Conservation (phyloP, 1,140 invertebrate genomes). For the Ooceraea biroi region DNA sequence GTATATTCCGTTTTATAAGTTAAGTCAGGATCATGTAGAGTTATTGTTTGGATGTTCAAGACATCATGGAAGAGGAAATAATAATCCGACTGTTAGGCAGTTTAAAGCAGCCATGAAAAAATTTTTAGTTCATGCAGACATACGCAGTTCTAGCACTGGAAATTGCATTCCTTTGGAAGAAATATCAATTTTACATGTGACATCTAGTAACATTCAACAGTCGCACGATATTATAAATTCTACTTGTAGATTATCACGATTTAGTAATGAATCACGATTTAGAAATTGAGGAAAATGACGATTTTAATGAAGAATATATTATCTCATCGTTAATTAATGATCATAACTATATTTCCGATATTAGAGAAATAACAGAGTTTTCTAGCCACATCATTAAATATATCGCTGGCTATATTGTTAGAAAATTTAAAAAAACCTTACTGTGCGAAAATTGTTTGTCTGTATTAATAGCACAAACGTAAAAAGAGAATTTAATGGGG, state of each 20-base stretch:
- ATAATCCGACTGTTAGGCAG: constrained; percentile 28
- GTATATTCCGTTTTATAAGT: background rate
- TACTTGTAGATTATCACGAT: background rate
- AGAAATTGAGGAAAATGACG: background rate
- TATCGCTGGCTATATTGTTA: constrained; percentile 7
- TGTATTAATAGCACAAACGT: background rate
- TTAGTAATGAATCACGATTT: background rate
- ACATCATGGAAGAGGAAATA: constrained; percentile 37
- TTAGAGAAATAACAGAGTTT: constrained; percentile 10
- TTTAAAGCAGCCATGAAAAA: constrained; percentile 59
- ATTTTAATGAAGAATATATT: background rate
- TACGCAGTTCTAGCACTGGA: too few relatives aligned
- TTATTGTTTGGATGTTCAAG: background rate
- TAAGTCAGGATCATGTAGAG: constrained; percentile 2
- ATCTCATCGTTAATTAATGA: background rate
- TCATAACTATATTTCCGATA: background rate
- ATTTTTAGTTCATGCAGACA: constrained; percentile 34
- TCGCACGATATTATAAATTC: background rate
- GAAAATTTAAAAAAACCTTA: background rate
- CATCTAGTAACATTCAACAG: background rate
- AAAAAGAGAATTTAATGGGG: background rate
- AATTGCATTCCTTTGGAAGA: constrained; percentile 22
- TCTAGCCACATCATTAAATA: background rate
- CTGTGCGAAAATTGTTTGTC: background rate
- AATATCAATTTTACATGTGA: background rate